phyloP scores from a whole-genome alignment of 2,888 invertebrate species.

The Agrotis exclamationis region DNA sequence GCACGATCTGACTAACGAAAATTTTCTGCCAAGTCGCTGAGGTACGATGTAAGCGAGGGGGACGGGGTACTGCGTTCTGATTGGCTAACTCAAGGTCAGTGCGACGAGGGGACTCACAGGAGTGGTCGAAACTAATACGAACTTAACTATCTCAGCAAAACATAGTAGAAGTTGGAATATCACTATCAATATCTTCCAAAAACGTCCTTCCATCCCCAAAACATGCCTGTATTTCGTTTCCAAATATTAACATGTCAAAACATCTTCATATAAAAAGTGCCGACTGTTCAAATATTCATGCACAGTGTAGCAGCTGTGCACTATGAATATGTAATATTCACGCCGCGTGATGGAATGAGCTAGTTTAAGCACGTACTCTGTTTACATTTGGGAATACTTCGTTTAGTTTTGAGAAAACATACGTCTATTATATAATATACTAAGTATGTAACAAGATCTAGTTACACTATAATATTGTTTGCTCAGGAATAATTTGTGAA shows the following conservation, averaged over 20 bases:
- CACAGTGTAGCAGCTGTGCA: slow-evolving; percentile 12
- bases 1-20: too few relatives aligned
- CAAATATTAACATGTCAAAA: slow-evolving; percentile 3
- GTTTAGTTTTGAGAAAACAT: slow-evolving; percentile 1
- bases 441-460: not conserved
- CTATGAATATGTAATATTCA: slow-evolving; percentile 34
- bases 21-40: too few relatives aligned
- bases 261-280: not conserved
- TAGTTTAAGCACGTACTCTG: slow-evolving; percentile 9
- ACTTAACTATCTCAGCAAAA: too few relatives aligned
- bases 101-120: too few relatives aligned
- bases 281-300: slow-evolving; percentile 10
- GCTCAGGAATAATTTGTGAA: too few relatives aligned
- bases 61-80: too few relatives aligned
- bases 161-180: not conserved
- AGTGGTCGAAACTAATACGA: too few relatives aligned
- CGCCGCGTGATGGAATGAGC: slow-evolving; percentile 29
- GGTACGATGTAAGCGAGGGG: too few relatives aligned
- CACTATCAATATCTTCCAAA: too few relatives aligned
- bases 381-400: not conserved
- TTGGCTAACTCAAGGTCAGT: too few relatives aligned
- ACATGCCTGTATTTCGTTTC: not conserved
- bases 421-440: not conserved
- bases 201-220: not conserved
- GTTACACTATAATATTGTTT: not conserved